Percentiles rank a stretch among this genome's conserved stretches.
Conservation (phyloP, 2,797 vertebrate species). For the Scyliorhinus canicula region DNA sequence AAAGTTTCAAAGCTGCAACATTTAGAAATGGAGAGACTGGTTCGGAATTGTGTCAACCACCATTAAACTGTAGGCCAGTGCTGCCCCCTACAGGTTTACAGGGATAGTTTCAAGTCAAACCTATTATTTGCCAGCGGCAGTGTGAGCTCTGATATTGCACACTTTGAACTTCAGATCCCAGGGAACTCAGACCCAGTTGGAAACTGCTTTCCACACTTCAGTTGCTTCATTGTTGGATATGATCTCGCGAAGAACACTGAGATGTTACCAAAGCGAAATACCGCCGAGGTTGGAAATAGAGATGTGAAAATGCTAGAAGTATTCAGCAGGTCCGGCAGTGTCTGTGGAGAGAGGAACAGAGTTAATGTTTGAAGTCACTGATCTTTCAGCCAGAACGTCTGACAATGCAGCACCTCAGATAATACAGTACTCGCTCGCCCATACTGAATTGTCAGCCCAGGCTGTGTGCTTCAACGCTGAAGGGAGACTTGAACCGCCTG, state of each 20-base stretch:
- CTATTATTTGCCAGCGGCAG: not conserved
- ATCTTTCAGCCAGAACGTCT: not conserved
- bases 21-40: not conserved
- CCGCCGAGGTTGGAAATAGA: not conserved
- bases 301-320: not conserved
- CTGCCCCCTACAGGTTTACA: not conserved
- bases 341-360: not conserved
- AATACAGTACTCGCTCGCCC: not conserved
- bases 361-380: not conserved
- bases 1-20: not conserved
- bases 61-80: not conserved
- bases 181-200: not conserved
- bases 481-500: not conserved
- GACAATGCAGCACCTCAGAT: not conserved
- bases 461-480: not conserved
- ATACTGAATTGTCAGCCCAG: not conserved
- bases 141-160: not conserved
- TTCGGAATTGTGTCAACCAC: not conserved
- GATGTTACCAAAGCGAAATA: too few species aligned
- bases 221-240: not conserved
- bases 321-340: not conserved
- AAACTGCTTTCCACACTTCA: not conserved
- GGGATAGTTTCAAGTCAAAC: not conserved
- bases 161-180: not conserved
- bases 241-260: not conserved